Base-by-base conservation (phyloP, 2,797 vertebrate genomes). In the Gallirallus australis region DNA sequence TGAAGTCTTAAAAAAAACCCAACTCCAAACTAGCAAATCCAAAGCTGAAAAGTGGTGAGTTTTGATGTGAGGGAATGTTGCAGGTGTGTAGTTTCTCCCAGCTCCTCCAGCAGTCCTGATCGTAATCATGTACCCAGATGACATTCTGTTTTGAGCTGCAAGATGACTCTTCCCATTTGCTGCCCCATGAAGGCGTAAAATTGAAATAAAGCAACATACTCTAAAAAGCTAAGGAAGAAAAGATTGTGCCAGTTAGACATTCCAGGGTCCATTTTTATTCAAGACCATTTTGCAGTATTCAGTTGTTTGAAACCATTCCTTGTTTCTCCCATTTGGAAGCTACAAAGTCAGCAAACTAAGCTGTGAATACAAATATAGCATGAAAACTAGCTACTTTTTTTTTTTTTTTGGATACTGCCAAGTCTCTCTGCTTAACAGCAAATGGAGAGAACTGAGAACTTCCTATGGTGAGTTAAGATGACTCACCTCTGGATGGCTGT, bases 381-480 rank as follows among this genome's bases (percentile, higher is more conserved):
- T 63, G 19, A 50, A 79, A 95, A 76, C 23, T 42, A 48, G 30
- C 21, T 60, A 13, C 31, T 42, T 17, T 17, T 42, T 42, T 15
- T 40, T 40, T 42, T 86, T 68, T 89, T 31, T n/a, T 30, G 15
- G 9, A 30, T 91, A 7, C 7, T 79, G 39, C 30, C 28, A 68
- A 52, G 71, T 64, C 21, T 73, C 65, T 54, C 15, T 77, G 33
- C 47, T 68, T 78, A 7, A 15, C 40, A 56, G 60, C 24, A 60
- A 63, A 27, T 39, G 16, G 57, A 80, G 57, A 63, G 47, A 68
- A 39, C 13, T 14, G 21, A 64, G 50, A 16, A 39, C n/a, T 81
- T 88, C 0, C 5, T 5, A 2, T 33, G 18, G n/a, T 63, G 6
- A 33, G 28, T 52, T 25, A 61, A 69, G n/a, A 16, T 0, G 2